A percentile compares a stretch with the other conserved stretches of the same genome.
phyloP scores from a whole-genome alignment of 2,113 vertebrate species.

The Leucoraja erinaceus region DNA sequence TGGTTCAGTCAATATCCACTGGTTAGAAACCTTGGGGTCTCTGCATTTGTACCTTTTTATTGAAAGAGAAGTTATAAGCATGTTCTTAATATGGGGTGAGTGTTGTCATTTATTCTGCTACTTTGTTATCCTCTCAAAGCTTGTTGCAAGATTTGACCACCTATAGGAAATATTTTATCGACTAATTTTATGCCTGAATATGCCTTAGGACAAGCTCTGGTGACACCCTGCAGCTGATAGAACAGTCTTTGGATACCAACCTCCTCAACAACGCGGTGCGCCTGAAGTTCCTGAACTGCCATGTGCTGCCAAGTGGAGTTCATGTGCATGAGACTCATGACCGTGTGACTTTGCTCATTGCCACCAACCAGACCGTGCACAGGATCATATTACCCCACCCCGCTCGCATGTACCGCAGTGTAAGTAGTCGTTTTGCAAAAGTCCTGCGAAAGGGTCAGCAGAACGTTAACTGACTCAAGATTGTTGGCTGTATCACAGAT shows the following conservation, averaged over 20 bases:
- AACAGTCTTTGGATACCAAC: slow-evolving; percentile 80
- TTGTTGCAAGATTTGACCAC: background rate
- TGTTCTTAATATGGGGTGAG: no score
- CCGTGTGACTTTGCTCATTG: slow-evolving; percentile 71
- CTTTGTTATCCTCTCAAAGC: background rate
- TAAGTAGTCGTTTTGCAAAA: slow-evolving; percentile 55
- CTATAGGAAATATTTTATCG: no score
- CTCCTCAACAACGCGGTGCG: slow-evolving; percentile 74
- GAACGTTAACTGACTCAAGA: background rate
- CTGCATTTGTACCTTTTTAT: no score
- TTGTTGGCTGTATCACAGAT: background rate
- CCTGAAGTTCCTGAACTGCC: slow-evolving; percentile 70
- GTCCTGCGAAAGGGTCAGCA: no score
- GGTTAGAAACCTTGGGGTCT: no score
- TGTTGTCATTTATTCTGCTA: no score
- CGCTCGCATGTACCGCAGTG: slow-evolving; percentile 75
- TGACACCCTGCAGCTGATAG: slow-evolving; percentile 73
- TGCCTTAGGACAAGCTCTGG: slow-evolving; percentile 68
- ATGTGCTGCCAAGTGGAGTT: slow-evolving; percentile 73
- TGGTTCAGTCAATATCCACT: no score
- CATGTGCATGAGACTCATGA: slow-evolving; percentile 73
- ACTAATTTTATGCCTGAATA: background rate
- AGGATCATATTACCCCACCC: slow-evolving; percentile 81
- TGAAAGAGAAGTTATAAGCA: no score
- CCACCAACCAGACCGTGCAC: slow-evolving; percentile 79